Conservation (phyloP, 2,113 vertebrate genomes). For the Antigone vipio region DNA sequence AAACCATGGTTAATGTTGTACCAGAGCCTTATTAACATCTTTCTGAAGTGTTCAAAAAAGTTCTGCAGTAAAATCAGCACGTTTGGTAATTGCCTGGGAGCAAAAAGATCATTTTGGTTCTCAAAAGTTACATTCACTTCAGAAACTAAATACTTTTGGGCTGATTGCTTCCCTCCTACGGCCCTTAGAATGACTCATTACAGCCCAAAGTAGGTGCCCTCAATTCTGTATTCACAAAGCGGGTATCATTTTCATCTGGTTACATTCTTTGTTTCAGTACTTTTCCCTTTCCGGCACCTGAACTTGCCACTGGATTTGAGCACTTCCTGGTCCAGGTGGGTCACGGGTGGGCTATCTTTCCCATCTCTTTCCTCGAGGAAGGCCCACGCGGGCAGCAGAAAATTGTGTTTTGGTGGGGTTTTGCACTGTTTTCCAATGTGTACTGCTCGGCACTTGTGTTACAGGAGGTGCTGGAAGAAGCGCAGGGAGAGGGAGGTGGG, state of each 20-base stretch:
- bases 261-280: background rate
- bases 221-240: background rate
- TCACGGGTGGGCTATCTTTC: background rate
- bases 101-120: background rate
- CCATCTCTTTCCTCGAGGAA: background rate
- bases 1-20: background rate
- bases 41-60: background rate
- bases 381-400: background rate
- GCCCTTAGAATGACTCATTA: background rate
- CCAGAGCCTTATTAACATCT: background rate
- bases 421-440: fast-evolving
- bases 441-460: background rate
- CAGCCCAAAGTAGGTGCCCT: background rate
- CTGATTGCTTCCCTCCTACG: background rate
- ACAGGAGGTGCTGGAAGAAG: background rate
- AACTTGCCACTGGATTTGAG: background rate
- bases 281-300: background rate
- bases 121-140: background rate
- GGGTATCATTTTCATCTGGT: background rate
- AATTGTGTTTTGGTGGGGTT: background rate
- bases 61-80: background rate
- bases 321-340: background rate
- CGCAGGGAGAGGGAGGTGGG: background rate
- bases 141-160: conserved; percentile 4
- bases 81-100: background rate